A percentile compares a stretch with the other conserved stretches of the same genome.
Evolutionary conservation across 2,797 vertebrate species (phyloP).

Genomic region (Silurus lanzhouensis): DNA sequence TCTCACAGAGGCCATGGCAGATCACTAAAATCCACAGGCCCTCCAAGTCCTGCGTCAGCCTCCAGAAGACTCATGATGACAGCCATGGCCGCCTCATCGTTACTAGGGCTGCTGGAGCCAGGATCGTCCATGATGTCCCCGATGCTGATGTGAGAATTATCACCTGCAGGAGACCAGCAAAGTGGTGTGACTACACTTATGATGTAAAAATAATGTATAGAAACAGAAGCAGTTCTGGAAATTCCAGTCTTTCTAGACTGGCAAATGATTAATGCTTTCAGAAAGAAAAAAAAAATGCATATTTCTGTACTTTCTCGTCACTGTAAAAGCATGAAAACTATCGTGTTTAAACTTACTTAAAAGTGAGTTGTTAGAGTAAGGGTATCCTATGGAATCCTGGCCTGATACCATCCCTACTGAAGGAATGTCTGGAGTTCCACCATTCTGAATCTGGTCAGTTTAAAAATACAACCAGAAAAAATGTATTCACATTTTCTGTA

Average conservation of each 20-base stretch:
- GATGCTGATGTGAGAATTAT: conserved; percentile 91
- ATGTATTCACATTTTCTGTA: background rate
- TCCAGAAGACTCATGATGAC: conserved; percentile 99
- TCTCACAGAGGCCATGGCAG: conserved; percentile 96
- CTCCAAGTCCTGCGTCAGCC: conserved; percentile 94
- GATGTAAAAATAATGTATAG: background rate
- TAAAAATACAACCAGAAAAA: conserved; percentile 17
- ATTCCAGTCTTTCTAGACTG: background rate
- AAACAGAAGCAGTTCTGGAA: background rate
- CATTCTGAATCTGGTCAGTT: conserved; percentile 85
- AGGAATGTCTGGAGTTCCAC: conserved; percentile 89
- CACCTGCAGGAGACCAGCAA: conserved; percentile 74
- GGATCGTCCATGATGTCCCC: conserved; percentile 92
- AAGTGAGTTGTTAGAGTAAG: conserved; percentile 92
- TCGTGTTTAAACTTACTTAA: conserved; percentile 81
- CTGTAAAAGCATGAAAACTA: background rate
- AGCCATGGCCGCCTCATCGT: conserved; percentile 97
- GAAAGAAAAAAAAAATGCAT: no score
- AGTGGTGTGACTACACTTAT: background rate
- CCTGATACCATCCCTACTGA: conserved; percentile 83
- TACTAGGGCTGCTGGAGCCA: conserved; percentile 95
- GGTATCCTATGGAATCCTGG: conserved; percentile 91
- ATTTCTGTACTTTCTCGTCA: background rate
- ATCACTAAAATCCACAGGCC: conserved; percentile 98
- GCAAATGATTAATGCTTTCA: background rate